Conservation (phyloP, 2,888 invertebrate genomes). For the Sthenelais limicola region DNA sequence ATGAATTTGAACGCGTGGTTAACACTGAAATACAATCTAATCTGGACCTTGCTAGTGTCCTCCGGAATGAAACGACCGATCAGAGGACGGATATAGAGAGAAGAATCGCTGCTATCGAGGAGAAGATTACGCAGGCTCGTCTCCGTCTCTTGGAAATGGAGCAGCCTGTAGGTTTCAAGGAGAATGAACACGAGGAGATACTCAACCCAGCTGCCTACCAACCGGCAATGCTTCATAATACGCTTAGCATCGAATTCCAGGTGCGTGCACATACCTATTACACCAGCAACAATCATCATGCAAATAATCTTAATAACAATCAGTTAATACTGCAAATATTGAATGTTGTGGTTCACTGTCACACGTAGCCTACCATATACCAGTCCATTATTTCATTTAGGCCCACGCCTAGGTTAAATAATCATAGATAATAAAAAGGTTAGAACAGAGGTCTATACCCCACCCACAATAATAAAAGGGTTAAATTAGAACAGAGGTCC, state of each 20-base stretch:
- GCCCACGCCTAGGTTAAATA: too few species aligned
- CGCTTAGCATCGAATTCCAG: slow-evolving; percentile 7
- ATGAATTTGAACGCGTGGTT: slow-evolving; percentile 37
- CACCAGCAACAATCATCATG: too few species aligned
- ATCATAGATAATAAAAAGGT: too few species aligned
- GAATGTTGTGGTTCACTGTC: too few species aligned
- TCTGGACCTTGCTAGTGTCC: slow-evolving; percentile 10
- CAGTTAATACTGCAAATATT: too few species aligned
- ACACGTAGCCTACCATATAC: too few species aligned
- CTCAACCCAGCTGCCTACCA: slow-evolving; percentile 1
- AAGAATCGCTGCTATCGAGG: slow-evolving; percentile 42
- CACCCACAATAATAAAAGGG: too few species aligned
- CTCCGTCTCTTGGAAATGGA: slow-evolving; percentile 47
- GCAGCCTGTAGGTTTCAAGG: slow-evolving; percentile 54
- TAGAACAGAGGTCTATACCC: too few species aligned
- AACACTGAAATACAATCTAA: slow-evolving; percentile 35
- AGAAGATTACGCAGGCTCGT: slow-evolving; percentile 47
- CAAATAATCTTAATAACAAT: too few species aligned
- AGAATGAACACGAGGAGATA: neutral
- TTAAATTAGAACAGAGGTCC: too few species aligned
- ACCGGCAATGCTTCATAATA: neutral
- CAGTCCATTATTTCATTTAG: too few species aligned
- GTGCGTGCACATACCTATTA: too few species aligned
- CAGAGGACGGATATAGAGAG: slow-evolving; percentile 19
- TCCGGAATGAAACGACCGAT: neutral